Evolutionary conservation across 2,888 invertebrate genomes (phyloP).

Genomic region (Ernsta delagoae): DNA sequence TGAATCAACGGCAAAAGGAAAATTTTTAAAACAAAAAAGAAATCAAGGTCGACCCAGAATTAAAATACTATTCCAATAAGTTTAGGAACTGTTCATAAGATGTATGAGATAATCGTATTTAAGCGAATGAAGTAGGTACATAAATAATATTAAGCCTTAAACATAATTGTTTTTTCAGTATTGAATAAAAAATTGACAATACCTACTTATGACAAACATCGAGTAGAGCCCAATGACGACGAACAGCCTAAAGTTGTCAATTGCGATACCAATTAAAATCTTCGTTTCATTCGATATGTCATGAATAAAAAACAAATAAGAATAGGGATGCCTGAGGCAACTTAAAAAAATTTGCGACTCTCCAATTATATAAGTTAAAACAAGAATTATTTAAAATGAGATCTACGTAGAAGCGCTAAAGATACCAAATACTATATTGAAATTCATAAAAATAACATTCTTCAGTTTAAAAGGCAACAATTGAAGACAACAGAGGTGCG

Average conservation of each 20-base stretch:
- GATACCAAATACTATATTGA: neutral
- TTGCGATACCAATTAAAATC: too few relatives aligned
- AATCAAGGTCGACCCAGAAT: neutral
- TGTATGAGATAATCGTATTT: too few relatives aligned
- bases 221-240: too few relatives aligned
- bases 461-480: neutral
- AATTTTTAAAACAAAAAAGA: neutral
- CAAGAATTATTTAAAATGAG: neutral
- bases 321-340: neutral
- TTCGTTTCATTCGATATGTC: too few relatives aligned
- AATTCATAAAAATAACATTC: neutral
- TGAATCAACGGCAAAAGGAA: neutral
- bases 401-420: neutral
- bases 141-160: too few relatives aligned
- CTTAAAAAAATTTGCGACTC: neutral
- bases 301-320: neutral
- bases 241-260: too few relatives aligned
- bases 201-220: too few relatives aligned
- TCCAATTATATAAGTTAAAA: neutral
- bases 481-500: conserved; percentile 40
- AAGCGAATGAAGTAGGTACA: too few relatives aligned
- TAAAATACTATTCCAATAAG: neutral
- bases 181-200: too few relatives aligned
- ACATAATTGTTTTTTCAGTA: too few relatives aligned
- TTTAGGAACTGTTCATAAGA: neutral